Conservation (phyloP, 2,113 vertebrate species). For the Dolichotis patagonum region DNA sequence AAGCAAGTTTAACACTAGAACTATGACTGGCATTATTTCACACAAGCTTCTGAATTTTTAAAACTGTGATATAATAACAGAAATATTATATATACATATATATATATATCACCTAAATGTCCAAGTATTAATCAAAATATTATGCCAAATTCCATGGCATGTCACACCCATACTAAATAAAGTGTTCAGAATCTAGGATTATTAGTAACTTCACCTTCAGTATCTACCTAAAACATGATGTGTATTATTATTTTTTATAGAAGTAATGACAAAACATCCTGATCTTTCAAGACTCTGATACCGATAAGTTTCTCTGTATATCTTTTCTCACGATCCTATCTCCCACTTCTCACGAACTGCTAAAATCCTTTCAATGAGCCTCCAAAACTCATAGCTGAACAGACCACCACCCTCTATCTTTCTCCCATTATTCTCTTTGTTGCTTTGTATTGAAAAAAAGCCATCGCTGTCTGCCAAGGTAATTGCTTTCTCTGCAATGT, state of each 20-base stretch:
- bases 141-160: constrained; percentile 5
- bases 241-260: not conserved
- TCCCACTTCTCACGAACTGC: not conserved
- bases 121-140: not conserved
- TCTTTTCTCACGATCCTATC: not conserved
- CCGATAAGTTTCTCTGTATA: not conserved
- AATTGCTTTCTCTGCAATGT: not conserved
- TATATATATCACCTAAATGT: constrained; percentile 26
- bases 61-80: not conserved
- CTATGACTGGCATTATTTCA: not conserved
- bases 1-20: not conserved
- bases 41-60: not conserved
- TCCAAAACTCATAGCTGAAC: not conserved
- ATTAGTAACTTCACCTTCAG: not conserved
- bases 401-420: not conserved
- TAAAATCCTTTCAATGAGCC: not conserved
- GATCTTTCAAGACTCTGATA: not conserved
- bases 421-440: not conserved
- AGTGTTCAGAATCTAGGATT: not conserved
- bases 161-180: not conserved
- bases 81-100: not conserved
- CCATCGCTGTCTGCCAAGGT: not conserved
- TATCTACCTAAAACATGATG: not conserved
- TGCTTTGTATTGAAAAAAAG: not conserved
- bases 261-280: not conserved